Evolutionary conservation across 2,113 vertebrate species (phyloP), one percentile per base, ranked within the genome.

Genomic region (Tonatia bakeri): DNA sequence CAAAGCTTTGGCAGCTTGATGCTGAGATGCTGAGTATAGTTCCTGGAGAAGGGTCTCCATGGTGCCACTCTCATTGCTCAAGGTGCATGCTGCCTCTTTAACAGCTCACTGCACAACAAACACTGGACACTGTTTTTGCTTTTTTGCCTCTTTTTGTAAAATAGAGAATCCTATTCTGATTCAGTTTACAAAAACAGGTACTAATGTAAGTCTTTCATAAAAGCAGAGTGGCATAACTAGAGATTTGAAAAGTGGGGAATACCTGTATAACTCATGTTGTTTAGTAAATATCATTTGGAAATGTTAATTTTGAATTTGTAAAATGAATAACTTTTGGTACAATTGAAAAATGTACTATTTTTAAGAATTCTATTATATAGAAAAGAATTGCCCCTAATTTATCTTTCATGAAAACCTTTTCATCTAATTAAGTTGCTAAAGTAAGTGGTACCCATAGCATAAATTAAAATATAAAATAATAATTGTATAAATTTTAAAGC

Each of bases 381-480:
- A 6, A 90, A 87, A 43, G 50, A 95, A 79, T 92, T 72, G 70
- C 33, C 52, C 90, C 52, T 91, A 28, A 24, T 93, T 93, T 88
- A 26, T 67, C 77, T 84, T 87, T 90, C 45, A 14, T 76, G 45
- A 70, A 92, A 94, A 59, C 4, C 33, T 61, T 86, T 94, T 87
- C 31, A 90, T 87, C 33, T 65, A 77, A 52, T 52, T 79, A 94
- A 82, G 11, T 86, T 64, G 5, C 75, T 77, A 76, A 90, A 72
- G 15, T 73, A 93, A 56, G 8, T 82, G 86, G 5, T 79, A 83
- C 13, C 24, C 17, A 36, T 56, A 64, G 75, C 28, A 54, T 77
- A 95, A 75, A 79, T 75, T 80, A 28, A 95, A 87, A 83, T 94
- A n/a, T n/a, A 87, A 67, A 85, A 61, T 10, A 67, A 64, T 70